phyloP scores from a whole-genome alignment of 1,140 invertebrate genomes.

The Magallana angulata region DNA sequence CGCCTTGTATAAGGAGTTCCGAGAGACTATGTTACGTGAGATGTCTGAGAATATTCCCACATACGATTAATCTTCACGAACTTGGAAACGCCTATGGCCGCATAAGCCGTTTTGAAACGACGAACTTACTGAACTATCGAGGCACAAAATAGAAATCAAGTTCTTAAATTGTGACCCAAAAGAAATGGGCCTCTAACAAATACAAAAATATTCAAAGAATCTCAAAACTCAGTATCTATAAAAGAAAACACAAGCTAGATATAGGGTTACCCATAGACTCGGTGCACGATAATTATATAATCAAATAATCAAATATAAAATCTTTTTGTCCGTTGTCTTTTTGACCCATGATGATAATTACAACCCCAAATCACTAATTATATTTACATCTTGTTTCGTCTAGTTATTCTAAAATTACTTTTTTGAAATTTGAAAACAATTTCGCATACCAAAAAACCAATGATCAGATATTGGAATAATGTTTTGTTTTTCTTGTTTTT shows the following conservation, averaged over 20 bases:
- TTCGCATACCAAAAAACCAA: too few relatives aligned
- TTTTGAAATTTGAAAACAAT: too few relatives aligned
- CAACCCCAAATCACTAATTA: too few relatives aligned
- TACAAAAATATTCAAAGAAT: neutral
- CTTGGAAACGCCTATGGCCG: neutral
- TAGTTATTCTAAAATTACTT: too few relatives aligned
- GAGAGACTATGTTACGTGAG: slow-evolving; percentile 23
- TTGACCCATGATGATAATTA: too few relatives aligned
- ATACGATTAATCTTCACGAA: neutral
- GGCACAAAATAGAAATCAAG: neutral
- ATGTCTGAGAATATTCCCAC: slow-evolving; percentile 37
- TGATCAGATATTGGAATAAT: too few relatives aligned
- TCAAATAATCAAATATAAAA: too few relatives aligned
- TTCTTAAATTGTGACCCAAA: slow-evolving; percentile 47
- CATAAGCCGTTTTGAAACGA: slow-evolving; percentile 46
- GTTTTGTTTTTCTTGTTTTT: too few relatives aligned
- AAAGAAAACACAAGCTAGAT: slow-evolving; percentile 40
- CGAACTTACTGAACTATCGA: slow-evolving; percentile 36
- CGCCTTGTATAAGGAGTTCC: slow-evolving; percentile 40
- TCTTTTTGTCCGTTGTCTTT: too few relatives aligned
- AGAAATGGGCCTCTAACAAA: neutral
- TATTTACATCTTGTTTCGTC: too few relatives aligned
- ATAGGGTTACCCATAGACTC: slow-evolving; percentile 46
- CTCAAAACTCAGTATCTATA: slow-evolving; percentile 43
- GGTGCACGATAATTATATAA: slow-evolving; percentile 43